phyloP scores from a whole-genome alignment of 2,113 vertebrate species.

The Macrotus californicus region DNA sequence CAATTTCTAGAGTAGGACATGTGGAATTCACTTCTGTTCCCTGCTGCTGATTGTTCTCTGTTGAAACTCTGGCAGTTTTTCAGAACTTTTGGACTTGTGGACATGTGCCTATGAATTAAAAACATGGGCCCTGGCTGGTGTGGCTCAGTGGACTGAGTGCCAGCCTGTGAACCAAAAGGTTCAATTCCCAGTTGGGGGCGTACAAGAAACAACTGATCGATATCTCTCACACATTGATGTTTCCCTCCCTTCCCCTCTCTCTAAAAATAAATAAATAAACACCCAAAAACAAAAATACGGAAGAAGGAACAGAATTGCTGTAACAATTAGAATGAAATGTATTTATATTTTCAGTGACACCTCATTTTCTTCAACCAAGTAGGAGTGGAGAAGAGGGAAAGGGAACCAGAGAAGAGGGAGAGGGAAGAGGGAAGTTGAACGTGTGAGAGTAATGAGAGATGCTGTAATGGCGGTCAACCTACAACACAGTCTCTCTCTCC shows the following conservation, averaged over 20 bases:
- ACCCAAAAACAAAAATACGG: not conserved
- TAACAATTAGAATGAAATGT: not conserved
- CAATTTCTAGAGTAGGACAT: not conserved
- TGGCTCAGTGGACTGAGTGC: too few relatives aligned
- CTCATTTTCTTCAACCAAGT: not conserved
- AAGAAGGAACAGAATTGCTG: not conserved
- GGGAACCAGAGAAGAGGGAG: not conserved
- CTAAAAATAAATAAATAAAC: too few relatives aligned
- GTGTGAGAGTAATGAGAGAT: not conserved
- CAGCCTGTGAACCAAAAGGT: too few relatives aligned
- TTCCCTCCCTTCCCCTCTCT: too few relatives aligned
- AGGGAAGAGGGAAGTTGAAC: not conserved
- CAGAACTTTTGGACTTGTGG: not conserved
- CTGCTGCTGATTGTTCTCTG: not conserved
- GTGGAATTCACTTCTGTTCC: not conserved
- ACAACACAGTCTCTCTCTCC: not conserved
- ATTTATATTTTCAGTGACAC: not conserved
- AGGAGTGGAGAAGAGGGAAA: not conserved
- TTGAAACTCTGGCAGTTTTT: not conserved
- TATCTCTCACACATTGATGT: too few relatives aligned
- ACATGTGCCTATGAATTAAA: not conserved
- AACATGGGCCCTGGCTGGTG: too few relatives aligned
- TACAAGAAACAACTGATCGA: too few relatives aligned
- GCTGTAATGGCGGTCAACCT: not conserved
- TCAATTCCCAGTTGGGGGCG: too few relatives aligned